Conservation (phyloP, 2,797 vertebrate species). For the Lacerta bilineata region DNA sequence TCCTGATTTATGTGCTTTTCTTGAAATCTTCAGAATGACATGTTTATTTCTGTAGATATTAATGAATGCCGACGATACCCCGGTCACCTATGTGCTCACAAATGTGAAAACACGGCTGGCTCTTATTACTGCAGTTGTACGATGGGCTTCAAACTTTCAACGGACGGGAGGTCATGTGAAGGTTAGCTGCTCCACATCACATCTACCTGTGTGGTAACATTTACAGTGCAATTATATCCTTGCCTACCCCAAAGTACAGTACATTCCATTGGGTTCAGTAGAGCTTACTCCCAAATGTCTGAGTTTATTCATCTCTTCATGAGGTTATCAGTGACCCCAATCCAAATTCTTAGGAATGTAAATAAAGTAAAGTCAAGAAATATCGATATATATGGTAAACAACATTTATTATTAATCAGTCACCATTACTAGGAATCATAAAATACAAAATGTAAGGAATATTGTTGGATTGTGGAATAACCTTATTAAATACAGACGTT, state of each 20-base stretch:
- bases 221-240: not conserved
- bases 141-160: slow-evolving; percentile 89
- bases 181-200: slow-evolving; percentile 77
- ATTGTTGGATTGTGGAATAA: too few species aligned
- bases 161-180: slow-evolving; percentile 90
- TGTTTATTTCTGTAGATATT: slow-evolving; percentile 82
- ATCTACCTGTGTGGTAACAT: not conserved
- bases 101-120: slow-evolving; percentile 93
- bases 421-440: too few species aligned
- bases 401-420: too few species aligned
- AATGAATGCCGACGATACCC: slow-evolving; percentile 96
- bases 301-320: too few species aligned
- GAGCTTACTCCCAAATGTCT: not conserved
- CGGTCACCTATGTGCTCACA: slow-evolving; percentile 94
- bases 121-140: slow-evolving; percentile 95
- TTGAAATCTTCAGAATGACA: not conserved
- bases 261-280: not conserved
- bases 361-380: too few species aligned
- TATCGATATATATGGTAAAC: too few species aligned
- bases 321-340: too few species aligned
- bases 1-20: not conserved
- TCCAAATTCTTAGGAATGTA: too few species aligned
- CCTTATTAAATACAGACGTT: too few species aligned
- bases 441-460: too few species aligned
- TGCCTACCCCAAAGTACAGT: not conserved